These are phyloP conservation scores for Pseudolaguvia tuberculata DNA, from an alignment of 2,113 vertebrate genomes.

Conservation along the genomic window DNA sequence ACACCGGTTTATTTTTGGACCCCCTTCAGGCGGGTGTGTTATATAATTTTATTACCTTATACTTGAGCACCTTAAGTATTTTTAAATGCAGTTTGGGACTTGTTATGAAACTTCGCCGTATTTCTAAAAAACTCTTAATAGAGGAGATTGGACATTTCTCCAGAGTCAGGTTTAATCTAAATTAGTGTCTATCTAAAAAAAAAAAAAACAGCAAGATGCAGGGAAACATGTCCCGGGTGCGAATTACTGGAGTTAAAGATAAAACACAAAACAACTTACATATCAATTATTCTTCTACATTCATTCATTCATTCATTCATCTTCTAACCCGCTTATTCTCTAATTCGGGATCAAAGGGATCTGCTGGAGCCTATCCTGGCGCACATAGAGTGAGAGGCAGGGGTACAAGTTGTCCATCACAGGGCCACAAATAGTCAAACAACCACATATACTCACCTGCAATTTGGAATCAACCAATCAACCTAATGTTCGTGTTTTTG, in stretches of 20 bases:
- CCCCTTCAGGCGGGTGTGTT: background rate
- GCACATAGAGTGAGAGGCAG: no score
- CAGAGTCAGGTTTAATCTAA: background rate
- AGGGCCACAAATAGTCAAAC: no score
- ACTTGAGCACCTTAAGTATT: constrained; percentile 12
- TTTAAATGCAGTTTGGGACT: constrained; percentile 6
- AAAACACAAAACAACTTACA: background rate
- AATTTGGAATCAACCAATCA: no score
- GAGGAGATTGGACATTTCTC: constrained; percentile 4
- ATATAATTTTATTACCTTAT: background rate
- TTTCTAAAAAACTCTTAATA: background rate
- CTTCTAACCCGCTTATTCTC: no score
- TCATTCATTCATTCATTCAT: no score
- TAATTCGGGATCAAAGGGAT: no score
- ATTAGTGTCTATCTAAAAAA: background rate
- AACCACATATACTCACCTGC: no score
- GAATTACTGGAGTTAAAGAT: background rate
- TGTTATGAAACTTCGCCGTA: background rate
- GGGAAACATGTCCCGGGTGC: background rate
- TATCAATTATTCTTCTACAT: no score
- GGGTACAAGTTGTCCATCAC: no score
- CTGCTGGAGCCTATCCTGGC: no score
- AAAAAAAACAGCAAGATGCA: background rate
- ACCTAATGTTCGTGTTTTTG: no score
- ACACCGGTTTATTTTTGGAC: constrained; percentile 5